Base-by-base conservation (phyloP, 2,113 vertebrate genomes). In the Zosterops pallidus region DNA sequence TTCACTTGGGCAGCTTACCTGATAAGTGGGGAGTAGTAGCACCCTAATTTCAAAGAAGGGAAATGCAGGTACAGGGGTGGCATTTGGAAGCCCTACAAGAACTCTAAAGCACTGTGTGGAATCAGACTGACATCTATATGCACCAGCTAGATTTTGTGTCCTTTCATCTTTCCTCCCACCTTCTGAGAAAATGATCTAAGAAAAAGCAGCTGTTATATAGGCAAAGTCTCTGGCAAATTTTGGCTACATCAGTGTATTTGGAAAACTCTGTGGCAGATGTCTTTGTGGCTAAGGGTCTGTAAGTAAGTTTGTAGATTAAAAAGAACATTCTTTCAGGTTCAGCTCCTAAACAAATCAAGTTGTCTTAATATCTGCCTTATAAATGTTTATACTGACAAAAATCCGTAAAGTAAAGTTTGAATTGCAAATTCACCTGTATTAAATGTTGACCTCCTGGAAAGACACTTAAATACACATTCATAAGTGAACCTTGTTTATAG, bases 341-440 rank as follows among this genome's bases (percentile, higher is more conserved):
- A 89, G 74, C 33, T 14, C 26, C 82, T 88, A 67, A 65, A 60
- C 60, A 89, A 60, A 80, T 62, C 23, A 52, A 76, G 92, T 57
- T 33, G 69, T 80, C 39, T 14, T 39, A 46, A 29, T 82, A 59
- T 53, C 49, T 79, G 56, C 69, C 20, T 94, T 90, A 22, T 85
- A 91, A 94, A 94, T 94, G 41, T 94, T 94, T 89, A 86, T 62
- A 62, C 35, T 64, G 68, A 90, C 16, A 62, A 82, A 93, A 67
- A 71, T 89, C 57, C 26, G 28, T 70, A 72, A 52, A 35, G 31
- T 53, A 72, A 94, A 68, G 65, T 67, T 2, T 90, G 33, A 90
- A 56, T n/a, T 26, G 28, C 31, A 76, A 67, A 69, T 71, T 86
- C 47, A 94, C 29, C 81, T 95, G 42, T 53, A 64, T 91, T 90